Evolutionary conservation across 2,888 invertebrate species (phyloP).

Genomic region (Callosobruchus maculatus): DNA sequence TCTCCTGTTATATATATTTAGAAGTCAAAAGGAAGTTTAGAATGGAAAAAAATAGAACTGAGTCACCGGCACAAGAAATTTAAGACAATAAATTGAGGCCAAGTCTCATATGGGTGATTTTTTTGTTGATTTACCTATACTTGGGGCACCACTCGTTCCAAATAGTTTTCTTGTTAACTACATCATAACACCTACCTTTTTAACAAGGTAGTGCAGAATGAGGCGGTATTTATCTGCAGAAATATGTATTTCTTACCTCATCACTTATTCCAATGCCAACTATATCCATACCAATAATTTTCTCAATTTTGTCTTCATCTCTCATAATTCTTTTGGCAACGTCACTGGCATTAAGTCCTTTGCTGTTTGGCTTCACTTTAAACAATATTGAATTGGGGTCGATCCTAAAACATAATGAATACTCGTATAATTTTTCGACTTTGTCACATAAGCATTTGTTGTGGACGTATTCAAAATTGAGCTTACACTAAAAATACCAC

Average conservation of each 20-base stretch:
- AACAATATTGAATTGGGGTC: slow-evolving; percentile 75
- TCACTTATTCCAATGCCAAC: slow-evolving; percentile 75
- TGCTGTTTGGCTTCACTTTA: slow-evolving; percentile 64
- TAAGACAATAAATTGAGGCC: no score
- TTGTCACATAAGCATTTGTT: no score
- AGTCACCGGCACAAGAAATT: no score
- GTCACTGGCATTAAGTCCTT: slow-evolving; percentile 63
- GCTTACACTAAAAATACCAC: no score
- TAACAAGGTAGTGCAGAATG: slow-evolving; percentile 33
- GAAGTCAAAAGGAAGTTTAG: no score
- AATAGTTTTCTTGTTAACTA: no score
- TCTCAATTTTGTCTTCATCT: slow-evolving; percentile 64
- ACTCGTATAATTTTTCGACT: background rate
- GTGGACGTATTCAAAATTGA: no score
- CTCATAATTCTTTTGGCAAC: slow-evolving; percentile 61
- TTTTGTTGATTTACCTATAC: no score
- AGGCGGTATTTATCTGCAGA: background rate
- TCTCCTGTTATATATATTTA: no score
- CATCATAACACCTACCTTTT: background rate
- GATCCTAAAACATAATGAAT: slow-evolving; percentile 53
- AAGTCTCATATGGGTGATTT: no score
- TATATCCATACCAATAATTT: slow-evolving; percentile 66
- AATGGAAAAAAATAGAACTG: no score
- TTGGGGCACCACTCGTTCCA: no score
- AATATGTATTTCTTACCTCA: slow-evolving; percentile 54